Evolutionary conservation across 1,140 invertebrate genomes (phyloP).

Genomic region (Sarcophaga peregrina): DNA sequence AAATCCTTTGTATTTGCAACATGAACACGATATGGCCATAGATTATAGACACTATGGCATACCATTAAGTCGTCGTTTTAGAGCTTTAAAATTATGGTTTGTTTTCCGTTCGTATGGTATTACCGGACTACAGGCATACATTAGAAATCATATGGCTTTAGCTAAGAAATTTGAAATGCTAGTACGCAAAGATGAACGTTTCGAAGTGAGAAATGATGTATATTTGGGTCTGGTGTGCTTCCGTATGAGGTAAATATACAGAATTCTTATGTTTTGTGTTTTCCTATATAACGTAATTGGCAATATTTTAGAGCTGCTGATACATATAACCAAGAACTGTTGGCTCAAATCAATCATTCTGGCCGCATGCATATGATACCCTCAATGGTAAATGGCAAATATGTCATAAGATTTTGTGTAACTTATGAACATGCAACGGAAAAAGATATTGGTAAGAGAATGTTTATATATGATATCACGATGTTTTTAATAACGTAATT

Average conservation of each 20-base stretch:
- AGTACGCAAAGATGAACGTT: constrained; percentile 79
- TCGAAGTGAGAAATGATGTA: constrained; percentile 87
- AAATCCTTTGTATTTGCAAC: constrained; percentile 91
- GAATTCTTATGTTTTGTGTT: constrained; percentile 16
- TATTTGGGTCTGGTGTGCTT: constrained; percentile 80
- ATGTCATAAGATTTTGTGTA: constrained; percentile 86
- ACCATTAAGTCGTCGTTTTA: constrained; percentile 85
- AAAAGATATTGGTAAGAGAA: constrained; percentile 73
- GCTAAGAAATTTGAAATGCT: constrained; percentile 87
- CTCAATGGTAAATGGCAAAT: constrained; percentile 80
- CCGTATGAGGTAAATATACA: constrained; percentile 69
- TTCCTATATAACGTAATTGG: background rate
- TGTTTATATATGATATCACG: background rate
- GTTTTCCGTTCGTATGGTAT: constrained; percentile 86
- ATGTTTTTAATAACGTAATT: background rate
- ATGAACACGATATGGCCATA: constrained; percentile 76
- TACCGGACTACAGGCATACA: constrained; percentile 83
- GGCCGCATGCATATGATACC: constrained; percentile 93
- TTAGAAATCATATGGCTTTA: constrained; percentile 87
- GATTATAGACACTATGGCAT: constrained; percentile 94
- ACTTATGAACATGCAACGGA: constrained; percentile 82
- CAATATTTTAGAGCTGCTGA: constrained; percentile 72
- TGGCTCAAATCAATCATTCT: constrained; percentile 88
- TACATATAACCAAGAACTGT: constrained; percentile 80
- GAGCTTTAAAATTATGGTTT: constrained; percentile 91